Evolutionary conservation across 2,888 invertebrate species (phyloP).

Genomic region (Leucoma salicis): DNA sequence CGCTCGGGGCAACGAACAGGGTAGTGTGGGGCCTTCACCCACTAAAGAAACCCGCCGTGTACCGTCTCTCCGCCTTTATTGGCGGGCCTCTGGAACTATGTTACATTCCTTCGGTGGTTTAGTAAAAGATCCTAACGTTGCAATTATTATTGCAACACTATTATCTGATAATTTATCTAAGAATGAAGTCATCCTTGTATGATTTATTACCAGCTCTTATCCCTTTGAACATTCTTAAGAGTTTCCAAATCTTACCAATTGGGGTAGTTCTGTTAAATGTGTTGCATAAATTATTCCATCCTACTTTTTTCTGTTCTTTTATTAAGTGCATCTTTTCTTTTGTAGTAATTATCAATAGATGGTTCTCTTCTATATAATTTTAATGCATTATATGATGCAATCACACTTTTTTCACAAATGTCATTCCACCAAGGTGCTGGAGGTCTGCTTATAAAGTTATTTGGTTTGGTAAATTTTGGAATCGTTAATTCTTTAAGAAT

Average conservation of each 20-base stretch:
- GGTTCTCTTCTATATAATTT: neutral
- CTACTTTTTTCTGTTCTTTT: neutral
- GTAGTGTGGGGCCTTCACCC: no score
- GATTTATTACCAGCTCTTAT: conserved; percentile 1
- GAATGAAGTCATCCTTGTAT: neutral
- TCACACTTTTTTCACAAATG: neutral
- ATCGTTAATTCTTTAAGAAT: no score
- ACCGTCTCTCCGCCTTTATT: no score
- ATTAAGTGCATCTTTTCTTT: neutral
- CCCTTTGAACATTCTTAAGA: neutral
- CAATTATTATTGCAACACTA: no score
- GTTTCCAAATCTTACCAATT: neutral
- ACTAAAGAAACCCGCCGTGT: no score
- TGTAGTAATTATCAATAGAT: neutral
- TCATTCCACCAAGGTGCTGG: conserved; percentile 2
- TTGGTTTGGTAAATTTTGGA: no score
- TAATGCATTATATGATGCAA: neutral
- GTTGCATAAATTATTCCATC: neutral
- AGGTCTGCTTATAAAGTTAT: conserved; percentile 10
- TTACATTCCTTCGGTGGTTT: no score
- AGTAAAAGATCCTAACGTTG: no score
- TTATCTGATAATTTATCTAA: conserved; percentile 1
- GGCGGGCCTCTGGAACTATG: no score
- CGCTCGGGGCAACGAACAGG: no score
- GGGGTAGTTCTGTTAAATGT: neutral